Percentiles rank a stretch among this genome's conserved stretches.
Evolutionary conservation across 1,140 invertebrate genomes (phyloP).

Genomic region (Sarcophaga peregrina): DNA sequence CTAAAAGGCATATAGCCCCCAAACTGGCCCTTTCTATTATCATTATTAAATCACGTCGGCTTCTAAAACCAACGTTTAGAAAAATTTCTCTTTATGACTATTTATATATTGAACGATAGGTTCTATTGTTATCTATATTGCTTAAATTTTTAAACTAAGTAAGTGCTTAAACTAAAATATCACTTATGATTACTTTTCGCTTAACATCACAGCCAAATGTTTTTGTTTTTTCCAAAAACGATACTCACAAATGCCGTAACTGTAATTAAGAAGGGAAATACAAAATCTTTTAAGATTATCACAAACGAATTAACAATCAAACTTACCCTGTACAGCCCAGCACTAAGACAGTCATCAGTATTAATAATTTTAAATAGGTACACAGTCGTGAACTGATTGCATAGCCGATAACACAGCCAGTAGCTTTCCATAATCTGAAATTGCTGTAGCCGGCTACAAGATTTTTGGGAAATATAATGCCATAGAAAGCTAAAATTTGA

Average conservation of each 20-base stretch:
- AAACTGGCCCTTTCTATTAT: too few species aligned
- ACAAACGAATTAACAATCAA: neutral
- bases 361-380: conserved; percentile 79
- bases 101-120: too few species aligned
- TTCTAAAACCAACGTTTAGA: too few species aligned
- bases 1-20: too few species aligned
- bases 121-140: too few species aligned
- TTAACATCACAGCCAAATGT: conserved; percentile 58
- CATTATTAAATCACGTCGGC: too few species aligned
- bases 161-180: too few species aligned
- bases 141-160: too few species aligned
- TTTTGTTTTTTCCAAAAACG: conserved; percentile 62
- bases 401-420: conserved; percentile 89
- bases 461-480: conserved; percentile 85
- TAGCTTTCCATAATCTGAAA: conserved; percentile 90
- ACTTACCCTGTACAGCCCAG: conserved; percentile 80
- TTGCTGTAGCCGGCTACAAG: conserved; percentile 94
- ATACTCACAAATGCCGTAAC: conserved; percentile 61
- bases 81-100: too few species aligned
- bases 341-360: conserved; percentile 78
- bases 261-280: conserved; percentile 32
- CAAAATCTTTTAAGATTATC: neutral
- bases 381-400: conserved; percentile 81
- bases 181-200: conserved; percentile 45
- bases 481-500: conserved; percentile 79